Percentiles rank a stretch among this genome's conserved stretches.
Evolutionary conservation across 2,888 invertebrate genomes (phyloP).

Genomic region (Alloplasta piceator): DNA sequence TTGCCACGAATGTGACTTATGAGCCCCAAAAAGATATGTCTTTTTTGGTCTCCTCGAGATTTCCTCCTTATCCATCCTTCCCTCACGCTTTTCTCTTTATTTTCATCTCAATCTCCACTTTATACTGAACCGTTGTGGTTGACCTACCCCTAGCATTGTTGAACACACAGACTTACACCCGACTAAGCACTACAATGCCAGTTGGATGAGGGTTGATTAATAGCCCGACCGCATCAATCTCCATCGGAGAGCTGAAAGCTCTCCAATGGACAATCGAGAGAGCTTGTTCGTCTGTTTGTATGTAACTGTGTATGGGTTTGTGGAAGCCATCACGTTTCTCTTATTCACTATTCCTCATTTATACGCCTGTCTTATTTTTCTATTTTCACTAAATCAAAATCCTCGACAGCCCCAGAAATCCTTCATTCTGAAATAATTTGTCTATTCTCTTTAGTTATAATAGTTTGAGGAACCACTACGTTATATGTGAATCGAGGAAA

Average conservation of each 20-base stretch:
- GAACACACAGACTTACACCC: neutral
- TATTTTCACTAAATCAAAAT: slow-evolving; percentile 41
- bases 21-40: neutral
- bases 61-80: slow-evolving; percentile 8
- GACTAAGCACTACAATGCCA: slow-evolving; percentile 27
- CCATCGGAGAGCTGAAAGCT: slow-evolving; percentile 72
- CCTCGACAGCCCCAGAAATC: slow-evolving; percentile 25
- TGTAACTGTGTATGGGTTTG: no score
- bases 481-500: no score
- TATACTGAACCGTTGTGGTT: slow-evolving; percentile 21
- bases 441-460: no score
- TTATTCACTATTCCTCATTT: slow-evolving; percentile 35
- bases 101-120: slow-evolving; percentile 16
- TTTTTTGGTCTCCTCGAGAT: slow-evolving; percentile 19
- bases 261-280: slow-evolving; percentile 45
- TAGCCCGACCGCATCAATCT: slow-evolving; percentile 76
- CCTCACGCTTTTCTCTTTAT: neutral
- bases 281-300: no score
- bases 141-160: slow-evolving; percentile 17
- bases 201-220: slow-evolving; percentile 77
- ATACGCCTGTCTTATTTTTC: neutral
- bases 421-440: no score
- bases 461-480: no score
- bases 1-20: slow-evolving; percentile 67
- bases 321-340: slow-evolving; percentile 43